Evolutionary conservation across 30 jellyfish, hydroid and myxozoan species (phyloP).

Genomic region (Rhopilema esculentum): DNA sequence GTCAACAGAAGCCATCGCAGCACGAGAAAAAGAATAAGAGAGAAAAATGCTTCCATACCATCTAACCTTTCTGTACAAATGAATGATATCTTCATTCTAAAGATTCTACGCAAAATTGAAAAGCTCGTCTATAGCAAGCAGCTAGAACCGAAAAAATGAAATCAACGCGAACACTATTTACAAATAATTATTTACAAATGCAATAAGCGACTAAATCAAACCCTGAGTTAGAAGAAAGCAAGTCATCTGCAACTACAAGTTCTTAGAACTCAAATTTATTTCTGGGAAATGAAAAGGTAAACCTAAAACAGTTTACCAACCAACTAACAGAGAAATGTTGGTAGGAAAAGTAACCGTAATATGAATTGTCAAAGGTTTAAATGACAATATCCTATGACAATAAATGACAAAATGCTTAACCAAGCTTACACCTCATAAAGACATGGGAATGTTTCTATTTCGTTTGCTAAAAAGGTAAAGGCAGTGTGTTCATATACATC

Average conservation of each 20-base stretch:
- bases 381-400: too few species aligned
- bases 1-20: too few species aligned
- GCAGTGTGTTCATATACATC: too few species aligned
- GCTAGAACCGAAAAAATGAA: background rate
- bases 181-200: background rate
- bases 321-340: background rate
- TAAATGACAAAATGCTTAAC: too few species aligned
- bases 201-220: background rate
- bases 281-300: background rate
- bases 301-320: constrained; percentile 7
- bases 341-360: background rate
- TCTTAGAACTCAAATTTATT: background rate
- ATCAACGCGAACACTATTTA: background rate
- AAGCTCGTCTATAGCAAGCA: background rate
- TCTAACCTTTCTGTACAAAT: background rate
- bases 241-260: background rate
- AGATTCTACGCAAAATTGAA: background rate
- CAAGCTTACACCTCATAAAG: too few species aligned
- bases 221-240: background rate
- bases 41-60: background rate
- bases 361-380: too few species aligned
- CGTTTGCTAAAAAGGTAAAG: too few species aligned
- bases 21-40: too few species aligned
- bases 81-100: background rate
- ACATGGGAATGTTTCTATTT: too few species aligned